Base-by-base conservation (phyloP, 1,140 invertebrate genomes). In the Calosoma granatense region DNA sequence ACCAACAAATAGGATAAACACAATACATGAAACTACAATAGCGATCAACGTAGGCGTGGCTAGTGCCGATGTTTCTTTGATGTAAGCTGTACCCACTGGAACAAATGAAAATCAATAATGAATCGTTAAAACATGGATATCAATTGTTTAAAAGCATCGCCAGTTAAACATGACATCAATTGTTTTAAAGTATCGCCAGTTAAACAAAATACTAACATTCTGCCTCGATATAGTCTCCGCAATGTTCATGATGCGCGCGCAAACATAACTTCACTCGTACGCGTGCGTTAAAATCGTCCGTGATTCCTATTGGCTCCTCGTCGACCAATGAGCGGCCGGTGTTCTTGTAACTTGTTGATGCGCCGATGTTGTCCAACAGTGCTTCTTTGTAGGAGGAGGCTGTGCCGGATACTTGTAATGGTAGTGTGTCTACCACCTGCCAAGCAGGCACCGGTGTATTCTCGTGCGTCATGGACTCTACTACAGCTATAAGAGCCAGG, bases 251-350 rank as follows among this genome's bases (percentile, higher is more conserved):
- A 67, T 88, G 87, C 4, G 82, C 80, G 61, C 83, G 78, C 26
- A 92, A 73, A 61, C 91, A 94, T 1, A 93, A 73, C 62, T 87
- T 85, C 1, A 91, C 82, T 20, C 88, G 73, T 15, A 93, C 81
- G 22, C 81, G 77, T 0, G 85, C 80, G 59, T 82, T 81, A 15
- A 77, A 72, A 15, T 82, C 78, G 61, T 82, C 82, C n/a, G 69
- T 70, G n/a, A 78, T 73, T 17, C 66, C 68, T 20, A 69, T 67
- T 20, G 78, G 71, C 43, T 79, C 72, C 12, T 76, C 72, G 19
- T 79, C 72, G 20, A 77, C 72, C 22, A 80, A 59, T 14, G 78
- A 75, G 20, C 80, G 70, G 20, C 74, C 74, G 20, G 56, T 57
- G 41, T 55, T 59, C 58, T 61, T 63, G 11, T 67, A 64, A 21